phyloP scores from a whole-genome alignment of 2,888 invertebrate species.

The Allolobophora icterica region DNA sequence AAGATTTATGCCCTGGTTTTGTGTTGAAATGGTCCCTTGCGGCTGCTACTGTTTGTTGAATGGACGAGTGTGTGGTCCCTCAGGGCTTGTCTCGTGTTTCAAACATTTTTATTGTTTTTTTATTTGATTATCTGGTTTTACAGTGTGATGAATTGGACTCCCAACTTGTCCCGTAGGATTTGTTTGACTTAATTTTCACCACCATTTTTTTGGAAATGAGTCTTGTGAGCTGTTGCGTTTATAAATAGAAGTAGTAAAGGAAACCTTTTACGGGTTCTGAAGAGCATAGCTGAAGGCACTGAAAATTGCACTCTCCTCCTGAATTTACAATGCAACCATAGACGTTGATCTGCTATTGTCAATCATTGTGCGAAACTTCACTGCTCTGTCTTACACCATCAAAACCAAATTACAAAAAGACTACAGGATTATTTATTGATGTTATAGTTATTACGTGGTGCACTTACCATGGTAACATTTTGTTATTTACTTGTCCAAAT shows the following conservation, averaged over 20 bases:
- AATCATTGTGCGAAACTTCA: neutral
- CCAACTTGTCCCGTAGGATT: neutral
- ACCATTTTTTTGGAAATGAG: neutral
- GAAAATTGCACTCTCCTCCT: neutral
- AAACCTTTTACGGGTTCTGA: neutral
- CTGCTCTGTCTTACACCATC: neutral
- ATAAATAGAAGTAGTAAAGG: neutral
- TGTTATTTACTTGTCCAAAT: neutral
- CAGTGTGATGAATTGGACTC: slow-evolving; percentile 2
- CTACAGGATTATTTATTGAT: neutral
- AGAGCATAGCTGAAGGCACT: neutral
- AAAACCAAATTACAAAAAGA: neutral
- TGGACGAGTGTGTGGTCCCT: neutral
- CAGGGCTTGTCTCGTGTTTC: neutral
- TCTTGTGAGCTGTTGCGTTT: neutral
- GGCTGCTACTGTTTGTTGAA: neutral
- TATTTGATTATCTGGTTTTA: slow-evolving; percentile 14
- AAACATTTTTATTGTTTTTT: neutral
- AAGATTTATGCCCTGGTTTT: neutral
- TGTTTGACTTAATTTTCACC: slow-evolving; percentile 7
- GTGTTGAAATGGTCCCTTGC: neutral
- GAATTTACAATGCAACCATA: neutral
- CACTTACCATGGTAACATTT: neutral
- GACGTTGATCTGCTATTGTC: too few relatives aligned
- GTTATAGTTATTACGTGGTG: neutral